Percentiles rank a stretch among this genome's conserved stretches.
Evolutionary conservation across 2,113 vertebrate species (phyloP).

Genomic region (Neodon shergylaensis): DNA sequence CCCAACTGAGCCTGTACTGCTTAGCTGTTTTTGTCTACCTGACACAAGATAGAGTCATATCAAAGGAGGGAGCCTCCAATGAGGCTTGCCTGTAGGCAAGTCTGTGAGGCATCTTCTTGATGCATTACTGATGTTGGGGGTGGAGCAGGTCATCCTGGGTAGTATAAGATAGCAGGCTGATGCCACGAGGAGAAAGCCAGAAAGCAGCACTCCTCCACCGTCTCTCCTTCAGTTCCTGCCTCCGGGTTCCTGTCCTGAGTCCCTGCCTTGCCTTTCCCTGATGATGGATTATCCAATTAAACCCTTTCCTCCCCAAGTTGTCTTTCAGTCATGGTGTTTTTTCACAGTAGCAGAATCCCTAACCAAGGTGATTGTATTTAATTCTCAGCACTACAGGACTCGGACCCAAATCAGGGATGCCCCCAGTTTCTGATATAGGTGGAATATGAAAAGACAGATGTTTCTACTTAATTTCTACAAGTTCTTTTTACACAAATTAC

Average conservation of each 20-base stretch:
- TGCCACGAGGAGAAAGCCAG: not conserved
- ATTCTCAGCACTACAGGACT: not conserved
- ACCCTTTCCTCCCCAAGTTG: not conserved
- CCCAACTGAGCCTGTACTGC: not conserved
- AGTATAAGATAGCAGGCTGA: not conserved
- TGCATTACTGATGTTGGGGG: not conserved
- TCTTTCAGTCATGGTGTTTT: not conserved
- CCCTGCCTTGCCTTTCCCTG: not conserved
- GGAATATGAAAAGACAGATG: not conserved
- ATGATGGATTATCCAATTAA: not conserved
- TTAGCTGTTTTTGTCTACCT: not conserved
- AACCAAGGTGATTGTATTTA: not conserved
- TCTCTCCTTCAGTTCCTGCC: not conserved
- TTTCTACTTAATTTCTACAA: constrained; percentile 46
- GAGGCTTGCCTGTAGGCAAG: not conserved
- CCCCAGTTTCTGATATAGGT: not conserved
- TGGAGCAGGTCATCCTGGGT: not conserved
- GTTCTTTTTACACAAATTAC: constrained; percentile 28
- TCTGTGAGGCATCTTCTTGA: not conserved
- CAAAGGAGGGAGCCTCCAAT: not conserved
- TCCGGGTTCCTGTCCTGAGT: not conserved
- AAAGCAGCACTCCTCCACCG: not conserved
- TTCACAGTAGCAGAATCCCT: not conserved
- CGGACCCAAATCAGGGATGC: not conserved
- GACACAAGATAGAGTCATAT: not conserved